Evolutionary conservation across 2,888 invertebrate species (phyloP).

Genomic region (Eupithecia inturbata): DNA sequence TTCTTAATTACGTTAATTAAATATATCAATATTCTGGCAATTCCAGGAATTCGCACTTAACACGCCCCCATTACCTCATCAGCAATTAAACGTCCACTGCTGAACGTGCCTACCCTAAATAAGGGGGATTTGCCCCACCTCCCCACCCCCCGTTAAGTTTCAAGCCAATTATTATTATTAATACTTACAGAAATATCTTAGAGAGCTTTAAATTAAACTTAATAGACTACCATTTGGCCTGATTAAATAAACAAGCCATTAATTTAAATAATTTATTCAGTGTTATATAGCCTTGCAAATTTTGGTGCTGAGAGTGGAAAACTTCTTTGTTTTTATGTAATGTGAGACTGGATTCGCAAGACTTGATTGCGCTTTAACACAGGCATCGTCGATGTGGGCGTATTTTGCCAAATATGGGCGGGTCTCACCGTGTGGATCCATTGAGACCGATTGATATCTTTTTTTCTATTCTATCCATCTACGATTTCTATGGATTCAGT

Average conservation of each 20-base stretch:
- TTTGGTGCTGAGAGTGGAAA: background rate
- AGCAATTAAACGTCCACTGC: too few relatives aligned
- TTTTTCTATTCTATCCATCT: background rate
- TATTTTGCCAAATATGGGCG: background rate
- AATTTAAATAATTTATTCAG: constrained; percentile 3
- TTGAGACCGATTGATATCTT: background rate
- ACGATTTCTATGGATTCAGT: background rate
- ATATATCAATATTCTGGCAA: too few relatives aligned
- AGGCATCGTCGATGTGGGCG: background rate
- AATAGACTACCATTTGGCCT: background rate
- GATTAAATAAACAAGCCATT: background rate
- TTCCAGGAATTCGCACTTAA: too few relatives aligned
- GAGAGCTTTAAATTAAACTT: background rate
- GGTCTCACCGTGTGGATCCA: background rate
- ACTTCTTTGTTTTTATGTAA: background rate
- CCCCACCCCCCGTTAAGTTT: too few relatives aligned
- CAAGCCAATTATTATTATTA: too few relatives aligned
- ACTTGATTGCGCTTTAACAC: background rate
- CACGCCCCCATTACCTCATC: too few relatives aligned
- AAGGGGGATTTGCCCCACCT: too few relatives aligned
- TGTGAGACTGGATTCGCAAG: background rate
- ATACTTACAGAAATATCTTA: background rate
- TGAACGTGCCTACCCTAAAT: too few relatives aligned
- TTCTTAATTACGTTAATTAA: too few relatives aligned
- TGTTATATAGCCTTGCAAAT: background rate